phyloP scores from a whole-genome alignment of 2,888 invertebrate genomes.

The Cryptops parisi region DNA sequence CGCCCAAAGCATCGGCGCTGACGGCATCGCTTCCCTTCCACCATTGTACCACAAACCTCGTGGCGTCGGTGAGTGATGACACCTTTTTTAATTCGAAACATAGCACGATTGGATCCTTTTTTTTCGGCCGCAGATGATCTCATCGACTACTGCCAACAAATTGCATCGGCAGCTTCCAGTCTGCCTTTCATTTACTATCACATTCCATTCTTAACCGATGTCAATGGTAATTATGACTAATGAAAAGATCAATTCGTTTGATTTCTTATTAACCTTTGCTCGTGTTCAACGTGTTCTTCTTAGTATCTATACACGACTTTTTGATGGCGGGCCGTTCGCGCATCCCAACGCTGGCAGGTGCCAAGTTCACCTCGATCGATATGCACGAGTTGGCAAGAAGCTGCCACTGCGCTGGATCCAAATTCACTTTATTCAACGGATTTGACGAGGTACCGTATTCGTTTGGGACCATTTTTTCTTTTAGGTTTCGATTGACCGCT shows the following conservation, averaged over 20 bases:
- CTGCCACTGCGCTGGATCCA: slow-evolving; percentile 38
- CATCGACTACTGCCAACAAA: slow-evolving; percentile 47
- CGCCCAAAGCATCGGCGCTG: slow-evolving; percentile 46
- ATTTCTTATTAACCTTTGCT: too few species aligned
- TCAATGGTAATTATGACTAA: slow-evolving; percentile 61
- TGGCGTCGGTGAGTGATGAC: slow-evolving; percentile 27
- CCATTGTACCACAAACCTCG: slow-evolving; percentile 61
- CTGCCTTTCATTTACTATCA: slow-evolving; percentile 72
- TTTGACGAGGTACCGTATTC: slow-evolving; percentile 3
- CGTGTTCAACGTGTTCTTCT: too few species aligned
- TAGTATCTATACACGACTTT: slow-evolving; percentile 14
- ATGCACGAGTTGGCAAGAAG: slow-evolving; percentile 49
- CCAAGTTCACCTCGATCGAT: slow-evolving; percentile 66
- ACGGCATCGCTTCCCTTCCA: slow-evolving; percentile 56
- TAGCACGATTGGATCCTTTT: background rate
- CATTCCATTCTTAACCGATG: slow-evolving; percentile 54
- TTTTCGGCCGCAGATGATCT: slow-evolving; percentile 35
- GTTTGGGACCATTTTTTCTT: too few species aligned
- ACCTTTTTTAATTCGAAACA: too few species aligned
- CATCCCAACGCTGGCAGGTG: slow-evolving; percentile 59
- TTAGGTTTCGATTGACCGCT: too few species aligned
- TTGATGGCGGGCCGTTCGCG: slow-evolving; percentile 38
- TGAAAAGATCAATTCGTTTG: too few species aligned
- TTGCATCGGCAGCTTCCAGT: slow-evolving; percentile 54
- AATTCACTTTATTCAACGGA: slow-evolving; percentile 28